Evolutionary conservation across 1,140 invertebrate species (phyloP), one percentile per base, ranked within the genome.

Genomic region (Ericerus pela): DNA sequence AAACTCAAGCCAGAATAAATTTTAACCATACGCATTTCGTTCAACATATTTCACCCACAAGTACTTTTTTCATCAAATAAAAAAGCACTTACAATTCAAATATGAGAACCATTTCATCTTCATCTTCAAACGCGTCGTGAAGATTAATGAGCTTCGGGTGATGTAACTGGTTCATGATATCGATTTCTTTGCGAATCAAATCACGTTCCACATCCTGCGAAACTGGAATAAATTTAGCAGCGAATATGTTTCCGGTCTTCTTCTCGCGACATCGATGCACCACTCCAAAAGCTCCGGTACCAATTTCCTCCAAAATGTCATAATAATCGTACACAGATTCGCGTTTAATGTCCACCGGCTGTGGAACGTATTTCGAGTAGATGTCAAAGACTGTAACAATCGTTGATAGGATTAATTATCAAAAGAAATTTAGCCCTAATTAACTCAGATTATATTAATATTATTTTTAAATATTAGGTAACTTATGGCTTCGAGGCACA

Each of bases 71-170:
- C 3, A 51, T 28, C 3, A 4, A 38, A 38, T 4, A 38, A 38
- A 5, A 16, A 16, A 29, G 57, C 56, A 80, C 88, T 84, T 77
- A 94, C 90, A 99, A 98, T 77, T 99, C 96, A 62, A 96, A 91
- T 59, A 99, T 96, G 2, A 99, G 78, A 26, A 97, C 88, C 93
- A 99, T 98, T 76, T 99, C 96, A 63, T 98, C 90, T 60, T 96
- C 93, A 68, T 98, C 94, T 70, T 99, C 96, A 69, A 96, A 99
- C 0, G 96, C 96, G 69, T 99, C 96, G 66, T 99, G 95, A 0
- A 99, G 73, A 66, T 97, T 96, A 62, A 99, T 96, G 22, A 99
- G 74, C 71, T 96, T 96, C 38, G 84, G 84, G 75, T 99, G 96
- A 72, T 98, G 92, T 1, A 99, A 71, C 64, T 97, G 90, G 70